Evolutionary conservation across 2,113 vertebrate species (phyloP).

Genomic region (Synchiropus splendidus): DNA sequence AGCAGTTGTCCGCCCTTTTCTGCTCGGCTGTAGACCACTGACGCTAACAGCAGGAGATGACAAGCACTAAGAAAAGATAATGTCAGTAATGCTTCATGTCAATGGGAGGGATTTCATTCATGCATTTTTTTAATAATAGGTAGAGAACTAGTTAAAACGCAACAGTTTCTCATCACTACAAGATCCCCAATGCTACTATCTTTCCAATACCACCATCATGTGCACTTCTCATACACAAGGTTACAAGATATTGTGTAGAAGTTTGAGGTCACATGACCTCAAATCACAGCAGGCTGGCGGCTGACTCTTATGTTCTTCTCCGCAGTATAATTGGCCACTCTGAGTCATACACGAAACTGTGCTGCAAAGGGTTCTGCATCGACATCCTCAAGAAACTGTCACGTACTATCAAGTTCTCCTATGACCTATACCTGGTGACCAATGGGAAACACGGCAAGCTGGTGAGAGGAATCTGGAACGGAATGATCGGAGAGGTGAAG

Average conservation of each 20-base stretch:
- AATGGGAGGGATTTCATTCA: no score
- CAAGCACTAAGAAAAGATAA: slow-evolving; percentile 5
- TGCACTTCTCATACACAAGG: no score
- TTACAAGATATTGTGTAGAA: no score
- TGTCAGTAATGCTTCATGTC: slow-evolving; percentile 4
- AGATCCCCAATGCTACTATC: no score
- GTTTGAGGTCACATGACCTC: no score
- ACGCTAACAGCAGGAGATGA: no score
- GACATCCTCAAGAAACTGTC: slow-evolving; percentile 97
- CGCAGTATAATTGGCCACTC: slow-evolving; percentile 51
- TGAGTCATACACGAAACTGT: slow-evolving; percentile 90
- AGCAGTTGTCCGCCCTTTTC: slow-evolving; percentile 1
- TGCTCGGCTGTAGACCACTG: no score
- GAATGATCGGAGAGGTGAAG: slow-evolving; percentile 97
- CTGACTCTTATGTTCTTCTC: slow-evolving; percentile 4
- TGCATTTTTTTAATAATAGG: no score
- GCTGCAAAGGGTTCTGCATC: slow-evolving; percentile 98
- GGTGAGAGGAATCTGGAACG: slow-evolving; percentile 90
- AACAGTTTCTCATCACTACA: no score
- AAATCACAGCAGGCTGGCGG: slow-evolving; percentile 9
- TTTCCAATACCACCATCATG: no score
- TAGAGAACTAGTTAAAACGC: not conserved
- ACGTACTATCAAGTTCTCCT: slow-evolving; percentile 89
- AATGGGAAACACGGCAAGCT: slow-evolving; percentile 94
- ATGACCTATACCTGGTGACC: slow-evolving; percentile 94